Evolutionary conservation across 2,113 vertebrate species (phyloP).

Genomic region (Lynx canadensis): DNA sequence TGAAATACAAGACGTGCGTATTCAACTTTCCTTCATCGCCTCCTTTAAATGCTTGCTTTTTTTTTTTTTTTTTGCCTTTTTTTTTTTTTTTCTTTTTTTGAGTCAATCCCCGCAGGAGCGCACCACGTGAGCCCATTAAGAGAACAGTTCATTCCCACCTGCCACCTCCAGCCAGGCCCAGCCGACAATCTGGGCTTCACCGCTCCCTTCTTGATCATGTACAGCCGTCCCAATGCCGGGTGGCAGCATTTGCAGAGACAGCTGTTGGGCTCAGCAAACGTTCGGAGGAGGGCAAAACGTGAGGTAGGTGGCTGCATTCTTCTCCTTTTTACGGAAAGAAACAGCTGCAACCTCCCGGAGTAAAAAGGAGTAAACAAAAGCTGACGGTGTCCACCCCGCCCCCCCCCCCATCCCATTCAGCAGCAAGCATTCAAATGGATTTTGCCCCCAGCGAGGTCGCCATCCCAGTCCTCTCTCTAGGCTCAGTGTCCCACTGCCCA

Average conservation of each 20-base stretch:
- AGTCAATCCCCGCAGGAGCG: background rate
- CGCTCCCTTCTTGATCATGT: constrained; percentile 24
- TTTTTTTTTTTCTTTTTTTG: background rate
- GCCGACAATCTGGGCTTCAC: constrained; percentile 17
- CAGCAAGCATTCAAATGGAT: background rate
- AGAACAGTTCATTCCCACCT: constrained; percentile 63
- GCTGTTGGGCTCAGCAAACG: constrained; percentile 56
- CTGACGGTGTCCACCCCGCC: background rate
- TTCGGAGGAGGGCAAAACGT: background rate
- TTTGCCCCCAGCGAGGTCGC: background rate
- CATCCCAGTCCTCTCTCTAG: background rate
- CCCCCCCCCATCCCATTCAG: background rate
- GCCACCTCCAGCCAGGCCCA: background rate
- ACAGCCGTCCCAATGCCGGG: constrained; percentile 49
- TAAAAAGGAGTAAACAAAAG: constrained; percentile 66
- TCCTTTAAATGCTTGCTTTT: constrained; percentile 8
- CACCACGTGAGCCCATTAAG: constrained; percentile 33
- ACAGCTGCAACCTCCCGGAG: constrained; percentile 67
- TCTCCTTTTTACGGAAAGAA: constrained; percentile 63
- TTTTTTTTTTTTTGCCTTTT: background rate
- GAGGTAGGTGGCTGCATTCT: constrained; percentile 38
- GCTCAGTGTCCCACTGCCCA: background rate
- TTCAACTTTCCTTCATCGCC: constrained; percentile 35
- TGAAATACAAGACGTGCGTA: constrained; percentile 36
- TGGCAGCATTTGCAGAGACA: constrained; percentile 71